A percentile compares a stretch with the other conserved stretches of the same genome.
phyloP scores from a whole-genome alignment of 2,888 invertebrate genomes.

The Cryptops parisi region DNA sequence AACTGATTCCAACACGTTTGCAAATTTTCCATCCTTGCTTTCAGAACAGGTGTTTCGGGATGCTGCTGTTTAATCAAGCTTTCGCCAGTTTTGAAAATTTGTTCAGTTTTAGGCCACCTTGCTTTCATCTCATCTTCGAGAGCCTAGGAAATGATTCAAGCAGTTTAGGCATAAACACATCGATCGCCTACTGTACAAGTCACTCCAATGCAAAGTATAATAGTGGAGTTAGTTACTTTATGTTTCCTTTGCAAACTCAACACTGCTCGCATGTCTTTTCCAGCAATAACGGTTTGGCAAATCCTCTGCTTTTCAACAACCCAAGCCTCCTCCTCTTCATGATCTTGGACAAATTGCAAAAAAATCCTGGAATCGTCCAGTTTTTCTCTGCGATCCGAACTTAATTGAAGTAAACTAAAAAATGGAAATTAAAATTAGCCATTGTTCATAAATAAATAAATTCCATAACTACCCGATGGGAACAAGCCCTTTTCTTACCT shows the following conservation, averaged over 20 bases:
- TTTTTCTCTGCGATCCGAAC: constrained; percentile 60
- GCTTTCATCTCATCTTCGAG: constrained; percentile 71
- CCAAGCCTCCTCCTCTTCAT: constrained; percentile 97
- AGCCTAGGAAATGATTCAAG: constrained; percentile 24
- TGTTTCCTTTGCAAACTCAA: constrained; percentile 82
- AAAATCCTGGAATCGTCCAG: constrained; percentile 86
- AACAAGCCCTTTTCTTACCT: constrained; percentile 37
- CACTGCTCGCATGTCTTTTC: constrained; percentile 83
- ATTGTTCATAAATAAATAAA: too few species aligned
- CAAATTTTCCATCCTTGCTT: constrained; percentile 59
- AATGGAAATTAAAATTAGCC: constrained; percentile 18
- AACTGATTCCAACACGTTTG: constrained; percentile 78
- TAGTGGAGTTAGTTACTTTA: constrained; percentile 43
- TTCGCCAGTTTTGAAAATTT: constrained; percentile 53
- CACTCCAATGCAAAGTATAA: too few species aligned
- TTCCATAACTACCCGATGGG: not conserved
- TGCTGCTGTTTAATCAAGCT: constrained; percentile 65
- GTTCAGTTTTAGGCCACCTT: constrained; percentile 51
- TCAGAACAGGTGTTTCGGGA: constrained; percentile 64
- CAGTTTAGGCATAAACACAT: too few species aligned
- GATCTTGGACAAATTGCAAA: constrained; percentile 90
- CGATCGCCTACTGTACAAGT: too few species aligned
- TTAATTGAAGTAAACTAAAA: constrained; percentile 52
- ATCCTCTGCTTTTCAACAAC: constrained; percentile 85
- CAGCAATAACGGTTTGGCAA: constrained; percentile 80